Evolutionary conservation across 2,113 vertebrate species (phyloP).

Genomic region (Chitala chitala): DNA sequence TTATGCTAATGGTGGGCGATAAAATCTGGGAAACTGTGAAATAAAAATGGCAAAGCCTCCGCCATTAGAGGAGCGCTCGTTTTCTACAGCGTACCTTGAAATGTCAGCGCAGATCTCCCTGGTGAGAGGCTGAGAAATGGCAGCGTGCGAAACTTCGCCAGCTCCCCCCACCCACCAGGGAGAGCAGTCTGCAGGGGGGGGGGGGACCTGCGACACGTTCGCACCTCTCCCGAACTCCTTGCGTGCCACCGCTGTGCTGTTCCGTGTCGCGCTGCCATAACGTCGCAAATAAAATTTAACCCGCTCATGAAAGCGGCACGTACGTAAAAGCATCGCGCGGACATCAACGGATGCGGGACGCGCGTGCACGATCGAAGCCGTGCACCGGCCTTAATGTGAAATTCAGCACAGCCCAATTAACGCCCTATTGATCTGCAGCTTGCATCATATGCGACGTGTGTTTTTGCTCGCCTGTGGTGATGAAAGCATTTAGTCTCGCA

Average conservation of each 20-base stretch:
- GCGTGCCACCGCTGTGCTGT: too few species aligned
- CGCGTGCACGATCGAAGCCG: neutral
- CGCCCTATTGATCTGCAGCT: neutral
- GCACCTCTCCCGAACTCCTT: neutral
- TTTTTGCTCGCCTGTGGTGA: neutral
- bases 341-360: neutral
- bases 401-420: neutral
- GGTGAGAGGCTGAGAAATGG: slow-evolving; percentile 8
- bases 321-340: neutral
- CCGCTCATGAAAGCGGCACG: too few species aligned
- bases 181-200: neutral
- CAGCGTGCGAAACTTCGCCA: slow-evolving; percentile 13
- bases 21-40: slow-evolving; percentile 20
- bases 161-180: neutral
- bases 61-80: slow-evolving; percentile 17
- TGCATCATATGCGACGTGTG: neutral
- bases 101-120: slow-evolving; percentile 19
- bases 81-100: slow-evolving; percentile 8
- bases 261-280: neutral
- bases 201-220: too few species aligned
- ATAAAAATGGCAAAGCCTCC: slow-evolving; percentile 17
- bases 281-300: neutral
- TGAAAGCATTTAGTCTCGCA: neutral
- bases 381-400: neutral
- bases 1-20: slow-evolving; percentile 30